These are phyloP conservation scores for Tangachromis dhanisi DNA, from an alignment of 2,113 vertebrate species.

Conservation along the genomic window DNA sequence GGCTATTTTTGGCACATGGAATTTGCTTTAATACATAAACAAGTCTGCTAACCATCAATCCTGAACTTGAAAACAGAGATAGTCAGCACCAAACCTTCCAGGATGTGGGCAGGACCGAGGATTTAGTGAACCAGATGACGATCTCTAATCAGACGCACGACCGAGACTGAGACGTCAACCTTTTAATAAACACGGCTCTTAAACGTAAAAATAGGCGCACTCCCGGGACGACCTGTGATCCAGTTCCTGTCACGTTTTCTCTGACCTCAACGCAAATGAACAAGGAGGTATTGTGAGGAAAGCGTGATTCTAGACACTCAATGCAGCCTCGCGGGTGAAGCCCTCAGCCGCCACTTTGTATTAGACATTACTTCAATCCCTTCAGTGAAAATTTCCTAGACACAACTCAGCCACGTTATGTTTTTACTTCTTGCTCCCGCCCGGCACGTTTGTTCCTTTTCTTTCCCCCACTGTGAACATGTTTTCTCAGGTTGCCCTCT, in stretches of 20 bases:
- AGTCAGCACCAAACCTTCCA: slow-evolving; percentile 11
- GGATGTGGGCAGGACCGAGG: background rate
- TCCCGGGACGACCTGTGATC: slow-evolving; percentile 39
- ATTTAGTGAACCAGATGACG: slow-evolving; percentile 13
- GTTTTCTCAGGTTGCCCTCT: slow-evolving; percentile 55
- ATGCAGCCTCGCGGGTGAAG: slow-evolving; percentile 13
- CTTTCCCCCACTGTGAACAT: slow-evolving; percentile 46
- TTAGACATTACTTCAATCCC: slow-evolving; percentile 48
- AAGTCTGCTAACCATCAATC: slow-evolving; percentile 33
- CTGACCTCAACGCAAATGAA: slow-evolving; percentile 45
- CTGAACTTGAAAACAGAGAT: background rate
- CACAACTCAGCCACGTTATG: slow-evolving; percentile 12
- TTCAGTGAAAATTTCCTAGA: slow-evolving; percentile 43
- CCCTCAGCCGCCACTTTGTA: slow-evolving; percentile 56
- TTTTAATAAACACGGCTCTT: slow-evolving; percentile 33
- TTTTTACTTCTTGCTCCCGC: slow-evolving; percentile 42
- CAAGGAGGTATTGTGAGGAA: slow-evolving; percentile 60
- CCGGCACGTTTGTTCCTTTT: slow-evolving; percentile 48
- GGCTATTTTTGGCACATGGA: slow-evolving; percentile 21
- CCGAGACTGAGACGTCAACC: slow-evolving; percentile 15
- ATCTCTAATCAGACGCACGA: background rate
- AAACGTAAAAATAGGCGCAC: slow-evolving; percentile 13
- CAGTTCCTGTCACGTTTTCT: slow-evolving; percentile 54
- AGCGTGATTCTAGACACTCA: slow-evolving; percentile 38
- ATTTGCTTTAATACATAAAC: slow-evolving; percentile 25